Evolutionary conservation across 2,797 vertebrate species (phyloP).

Genomic region (Neoniphon sammara): DNA sequence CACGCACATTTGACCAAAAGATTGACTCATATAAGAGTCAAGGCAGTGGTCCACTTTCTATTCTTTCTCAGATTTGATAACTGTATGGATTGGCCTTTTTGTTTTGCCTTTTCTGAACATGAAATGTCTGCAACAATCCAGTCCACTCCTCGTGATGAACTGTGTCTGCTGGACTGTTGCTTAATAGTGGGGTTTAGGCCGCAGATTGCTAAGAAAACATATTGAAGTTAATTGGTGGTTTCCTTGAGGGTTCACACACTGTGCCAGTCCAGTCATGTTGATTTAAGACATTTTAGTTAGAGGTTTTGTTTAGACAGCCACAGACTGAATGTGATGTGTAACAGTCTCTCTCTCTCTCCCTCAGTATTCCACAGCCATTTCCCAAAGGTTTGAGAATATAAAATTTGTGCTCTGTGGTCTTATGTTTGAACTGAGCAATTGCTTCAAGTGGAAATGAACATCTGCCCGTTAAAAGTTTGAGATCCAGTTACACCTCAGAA

Average conservation of each 20-base stretch:
- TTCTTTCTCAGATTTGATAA: conserved; percentile 44
- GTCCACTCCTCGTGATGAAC: conserved; percentile 33
- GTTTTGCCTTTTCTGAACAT: conserved; percentile 17
- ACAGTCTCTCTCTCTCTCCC: not conserved
- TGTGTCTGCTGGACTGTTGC: conserved; percentile 38
- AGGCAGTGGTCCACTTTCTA: conserved; percentile 29
- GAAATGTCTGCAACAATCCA: conserved; percentile 32
- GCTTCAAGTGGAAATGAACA: conserved; percentile 13
- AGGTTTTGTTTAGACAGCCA: conserved; percentile 14
- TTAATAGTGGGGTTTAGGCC: conserved; percentile 18
- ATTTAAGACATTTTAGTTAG: conserved; percentile 15
- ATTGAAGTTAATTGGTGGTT: conserved; percentile 41
- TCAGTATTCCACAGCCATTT: conserved; percentile 5
- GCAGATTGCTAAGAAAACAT: conserved; percentile 38
- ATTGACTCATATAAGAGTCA: conserved; percentile 9
- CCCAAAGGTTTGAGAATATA: not conserved
- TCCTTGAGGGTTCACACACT: conserved; percentile 32
- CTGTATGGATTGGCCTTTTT: not conserved
- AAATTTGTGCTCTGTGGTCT: conserved; percentile 12
- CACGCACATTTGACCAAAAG: conserved; percentile 2
- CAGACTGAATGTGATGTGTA: conserved; percentile 4
- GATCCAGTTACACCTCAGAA: not conserved
- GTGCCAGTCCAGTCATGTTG: conserved; percentile 33
- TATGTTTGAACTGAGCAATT: conserved; percentile 5
- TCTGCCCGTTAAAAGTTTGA: conserved; percentile 5